Evolutionary conservation across 2,113 vertebrate species (phyloP).

Genomic region (Okapia johnstoni): DNA sequence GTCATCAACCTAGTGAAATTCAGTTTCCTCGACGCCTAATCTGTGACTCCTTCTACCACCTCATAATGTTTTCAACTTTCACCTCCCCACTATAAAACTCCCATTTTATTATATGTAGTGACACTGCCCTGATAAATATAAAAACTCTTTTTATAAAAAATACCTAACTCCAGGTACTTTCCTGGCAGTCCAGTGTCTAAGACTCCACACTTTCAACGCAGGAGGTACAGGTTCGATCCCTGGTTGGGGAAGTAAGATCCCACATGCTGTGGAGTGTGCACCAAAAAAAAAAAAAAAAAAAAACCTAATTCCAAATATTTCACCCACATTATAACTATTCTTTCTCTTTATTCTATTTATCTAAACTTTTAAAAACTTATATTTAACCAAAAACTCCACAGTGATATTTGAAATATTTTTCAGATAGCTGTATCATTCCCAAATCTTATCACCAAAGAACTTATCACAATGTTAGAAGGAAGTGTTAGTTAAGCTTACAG

Average conservation of each 20-base stretch:
- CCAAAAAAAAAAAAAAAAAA: neutral
- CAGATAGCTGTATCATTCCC: neutral
- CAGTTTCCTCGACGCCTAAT: neutral
- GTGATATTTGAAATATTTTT: neutral
- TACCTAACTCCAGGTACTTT: neutral
- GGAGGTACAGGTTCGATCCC: neutral
- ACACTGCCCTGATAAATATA: neutral
- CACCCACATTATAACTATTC: neutral
- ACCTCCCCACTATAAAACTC: neutral
- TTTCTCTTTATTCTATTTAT: neutral
- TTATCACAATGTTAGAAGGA: neutral
- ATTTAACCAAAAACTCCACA: neutral
- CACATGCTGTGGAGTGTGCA: neutral
- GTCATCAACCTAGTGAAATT: neutral
- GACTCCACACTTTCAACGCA: neutral
- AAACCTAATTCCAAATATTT: neutral
- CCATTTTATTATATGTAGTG: neutral
- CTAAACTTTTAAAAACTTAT: neutral
- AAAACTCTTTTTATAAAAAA: neutral
- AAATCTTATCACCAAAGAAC: slow-evolving; percentile 7
- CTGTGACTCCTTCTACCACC: neutral
- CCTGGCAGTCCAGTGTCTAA: neutral
- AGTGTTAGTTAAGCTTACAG: neutral
- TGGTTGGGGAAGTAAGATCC: neutral
- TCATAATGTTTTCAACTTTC: neutral